These are phyloP conservation scores for Bradypodion ventrale DNA, from an alignment of 2,797 vertebrate species.

Conservation along the genomic window DNA sequence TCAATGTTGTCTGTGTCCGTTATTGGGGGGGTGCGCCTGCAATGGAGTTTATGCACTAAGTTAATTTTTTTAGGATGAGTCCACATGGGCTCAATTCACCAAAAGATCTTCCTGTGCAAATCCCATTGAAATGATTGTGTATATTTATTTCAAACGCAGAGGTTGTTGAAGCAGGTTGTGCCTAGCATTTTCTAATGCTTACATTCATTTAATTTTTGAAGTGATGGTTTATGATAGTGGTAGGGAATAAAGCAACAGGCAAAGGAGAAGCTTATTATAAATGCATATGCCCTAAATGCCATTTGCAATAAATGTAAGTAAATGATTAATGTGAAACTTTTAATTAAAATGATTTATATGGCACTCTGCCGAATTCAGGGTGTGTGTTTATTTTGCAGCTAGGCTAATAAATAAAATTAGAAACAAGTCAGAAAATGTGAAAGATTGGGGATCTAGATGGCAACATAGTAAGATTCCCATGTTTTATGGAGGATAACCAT, in stretches of 20 bases:
- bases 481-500: neutral
- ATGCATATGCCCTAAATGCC: neutral
- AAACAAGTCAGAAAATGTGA: neutral
- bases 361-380: neutral
- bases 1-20: too few species aligned
- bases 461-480: neutral
- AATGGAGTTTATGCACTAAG: neutral
- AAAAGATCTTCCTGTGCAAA: neutral
- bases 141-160: neutral
- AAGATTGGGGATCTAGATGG: neutral
- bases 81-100: neutral
- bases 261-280: neutral
- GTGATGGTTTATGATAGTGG: neutral
- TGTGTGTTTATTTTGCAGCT: neutral
- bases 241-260: neutral
- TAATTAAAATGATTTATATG: neutral
- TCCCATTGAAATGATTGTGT: neutral
- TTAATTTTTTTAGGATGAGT: neutral
- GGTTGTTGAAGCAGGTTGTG: neutral
- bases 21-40: too few species aligned
- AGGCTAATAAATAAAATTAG: neutral
- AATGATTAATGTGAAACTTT: neutral
- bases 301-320: neutral
- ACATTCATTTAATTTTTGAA: neutral
- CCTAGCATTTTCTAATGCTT: neutral